Evolutionary conservation across 2,113 vertebrate genomes (phyloP).

Genomic region (Pelodiscus sinensis): DNA sequence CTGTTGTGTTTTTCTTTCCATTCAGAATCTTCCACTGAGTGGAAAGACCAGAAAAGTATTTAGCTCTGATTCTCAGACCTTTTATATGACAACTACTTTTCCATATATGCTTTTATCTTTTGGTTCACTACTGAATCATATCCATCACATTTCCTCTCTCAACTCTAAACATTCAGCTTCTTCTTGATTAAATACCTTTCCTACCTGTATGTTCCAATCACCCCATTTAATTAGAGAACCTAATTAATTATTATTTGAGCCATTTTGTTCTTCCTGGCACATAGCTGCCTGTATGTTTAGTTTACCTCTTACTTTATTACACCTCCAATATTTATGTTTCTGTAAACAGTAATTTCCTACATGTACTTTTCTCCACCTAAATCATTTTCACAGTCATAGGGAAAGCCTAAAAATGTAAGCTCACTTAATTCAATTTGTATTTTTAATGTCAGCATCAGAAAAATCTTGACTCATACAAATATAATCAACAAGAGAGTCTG

Average conservation of each 20-base stretch:
- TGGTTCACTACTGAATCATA: background rate
- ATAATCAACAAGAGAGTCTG: conserved; percentile 56
- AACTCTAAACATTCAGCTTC: background rate
- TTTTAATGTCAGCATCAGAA: conserved; percentile 54
- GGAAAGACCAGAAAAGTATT: too few relatives aligned
- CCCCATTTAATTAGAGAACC: background rate
- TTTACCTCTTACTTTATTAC: conserved; percentile 9
- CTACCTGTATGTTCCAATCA: background rate
- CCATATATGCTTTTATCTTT: background rate
- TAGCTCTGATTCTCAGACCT: background rate
- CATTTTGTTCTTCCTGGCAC: background rate
- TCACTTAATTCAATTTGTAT: conserved; percentile 58
- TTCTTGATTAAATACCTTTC: background rate
- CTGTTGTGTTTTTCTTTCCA: background rate
- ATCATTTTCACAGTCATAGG: conserved; percentile 34
- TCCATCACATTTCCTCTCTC: background rate
- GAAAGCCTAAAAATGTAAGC: conserved; percentile 49
- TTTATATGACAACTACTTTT: too few relatives aligned
- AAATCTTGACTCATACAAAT: conserved; percentile 46
- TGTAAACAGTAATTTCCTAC: background rate
- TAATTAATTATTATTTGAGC: background rate
- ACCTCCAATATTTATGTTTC: background rate
- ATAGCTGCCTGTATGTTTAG: background rate
- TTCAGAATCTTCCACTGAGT: background rate
- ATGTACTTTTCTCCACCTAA: background rate